Percentiles rank a stretch among this genome's conserved stretches.
Conservation (phyloP, 1,140 invertebrate genomes). For the Bombus pyrosoma region DNA sequence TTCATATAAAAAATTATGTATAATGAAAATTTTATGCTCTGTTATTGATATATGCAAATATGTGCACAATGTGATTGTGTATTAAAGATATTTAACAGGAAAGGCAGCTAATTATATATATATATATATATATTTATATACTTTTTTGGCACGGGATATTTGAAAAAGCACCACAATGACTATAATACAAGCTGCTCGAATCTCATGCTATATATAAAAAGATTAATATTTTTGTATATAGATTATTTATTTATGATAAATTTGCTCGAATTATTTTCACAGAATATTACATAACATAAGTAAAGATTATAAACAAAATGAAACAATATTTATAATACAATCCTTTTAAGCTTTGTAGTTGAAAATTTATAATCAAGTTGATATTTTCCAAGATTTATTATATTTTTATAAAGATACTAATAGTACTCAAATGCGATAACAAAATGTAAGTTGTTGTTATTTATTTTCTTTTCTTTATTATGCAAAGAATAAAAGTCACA, state of each 20-base stretch:
- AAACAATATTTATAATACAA: slow-evolving; percentile 25
- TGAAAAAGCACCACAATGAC: neutral
- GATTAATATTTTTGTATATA: slow-evolving; percentile 27
- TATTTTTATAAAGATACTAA: slow-evolving; percentile 63
- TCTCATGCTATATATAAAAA: slow-evolving; percentile 17
- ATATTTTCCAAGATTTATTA: slow-evolving; percentile 60
- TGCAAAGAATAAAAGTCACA: neutral
- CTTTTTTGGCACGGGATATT: neutral
- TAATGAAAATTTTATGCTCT: slow-evolving; percentile 38
- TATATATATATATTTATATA: neutral
- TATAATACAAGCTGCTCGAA: neutral
- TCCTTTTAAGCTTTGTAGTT: slow-evolving; percentile 33
- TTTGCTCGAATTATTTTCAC: slow-evolving; percentile 22
- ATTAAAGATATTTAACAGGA: neutral
- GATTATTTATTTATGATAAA: slow-evolving; percentile 41
- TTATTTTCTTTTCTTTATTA: slow-evolving; percentile 42
- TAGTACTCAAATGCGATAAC: slow-evolving; percentile 32
- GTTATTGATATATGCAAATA: slow-evolving; percentile 14
- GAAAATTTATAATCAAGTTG: slow-evolving; percentile 7
- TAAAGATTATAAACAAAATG: neutral
- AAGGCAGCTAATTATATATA: slow-evolving; percentile 21
- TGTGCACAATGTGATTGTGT: neutral
- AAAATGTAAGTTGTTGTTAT: slow-evolving; percentile 25
- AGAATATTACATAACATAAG: slow-evolving; percentile 1
- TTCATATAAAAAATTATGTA: neutral